A percentile compares a stretch with the other conserved stretches of the same genome.
These are phyloP conservation scores for Loriculus beryllinus DNA, from an alignment of 2,797 vertebrate species.

Conservation along the genomic window DNA sequence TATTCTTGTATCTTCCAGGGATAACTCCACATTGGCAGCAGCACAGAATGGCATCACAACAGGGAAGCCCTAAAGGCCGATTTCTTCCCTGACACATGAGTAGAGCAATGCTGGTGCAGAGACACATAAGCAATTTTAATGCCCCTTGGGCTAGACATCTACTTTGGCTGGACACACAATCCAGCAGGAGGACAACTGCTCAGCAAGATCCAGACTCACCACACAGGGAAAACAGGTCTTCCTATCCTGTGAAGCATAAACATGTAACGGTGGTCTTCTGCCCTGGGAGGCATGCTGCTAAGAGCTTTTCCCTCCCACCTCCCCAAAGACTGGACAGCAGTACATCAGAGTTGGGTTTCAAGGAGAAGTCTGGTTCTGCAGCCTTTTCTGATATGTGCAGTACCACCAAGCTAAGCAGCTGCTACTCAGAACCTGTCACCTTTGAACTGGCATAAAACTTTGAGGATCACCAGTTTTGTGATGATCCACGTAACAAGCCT, in stretches of 20 bases:
- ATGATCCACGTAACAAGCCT: not conserved
- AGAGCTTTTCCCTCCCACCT: not conserved
- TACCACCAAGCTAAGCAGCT: not conserved
- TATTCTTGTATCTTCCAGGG: not conserved
- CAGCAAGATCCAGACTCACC: not conserved
- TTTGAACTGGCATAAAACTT: not conserved
- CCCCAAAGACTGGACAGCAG: not conserved
- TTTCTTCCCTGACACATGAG: not conserved
- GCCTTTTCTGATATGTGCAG: not conserved
- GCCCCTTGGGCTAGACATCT: not conserved
- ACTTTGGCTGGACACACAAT: not conserved
- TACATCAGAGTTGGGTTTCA: not conserved
- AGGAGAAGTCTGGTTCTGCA: not conserved
- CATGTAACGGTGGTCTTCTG: not conserved
- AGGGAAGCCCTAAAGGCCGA: constrained; percentile 11
- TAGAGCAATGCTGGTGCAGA: fast-evolving
- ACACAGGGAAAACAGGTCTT: not conserved
- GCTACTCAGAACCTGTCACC: not conserved
- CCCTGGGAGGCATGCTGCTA: not conserved
- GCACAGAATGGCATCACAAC: not conserved
- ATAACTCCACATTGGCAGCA: not conserved
- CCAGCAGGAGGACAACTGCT: not conserved
- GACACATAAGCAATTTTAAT: not conserved
- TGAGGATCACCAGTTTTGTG: not conserved
- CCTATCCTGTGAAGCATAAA: not conserved